These are phyloP conservation scores for Cistogaster globosa DNA, from an alignment of 2,888 invertebrate genomes.

Conservation along the genomic window DNA sequence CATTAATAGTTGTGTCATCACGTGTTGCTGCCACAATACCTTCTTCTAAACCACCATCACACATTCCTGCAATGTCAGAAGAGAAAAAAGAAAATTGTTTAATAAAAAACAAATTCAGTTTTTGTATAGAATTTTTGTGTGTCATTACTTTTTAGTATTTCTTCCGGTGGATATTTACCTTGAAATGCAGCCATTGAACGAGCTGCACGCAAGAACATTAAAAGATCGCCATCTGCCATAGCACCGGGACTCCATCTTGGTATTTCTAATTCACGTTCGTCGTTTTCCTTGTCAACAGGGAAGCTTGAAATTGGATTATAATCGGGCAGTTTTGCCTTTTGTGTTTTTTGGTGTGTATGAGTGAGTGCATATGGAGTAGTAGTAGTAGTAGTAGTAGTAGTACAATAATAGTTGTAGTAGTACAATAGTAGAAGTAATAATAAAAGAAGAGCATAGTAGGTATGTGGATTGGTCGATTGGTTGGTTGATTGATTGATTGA, in stretches of 20 bases:
- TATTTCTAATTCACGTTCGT: slow-evolving; percentile 88
- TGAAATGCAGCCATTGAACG: slow-evolving; percentile 99
- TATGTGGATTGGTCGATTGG: slow-evolving; percentile 54
- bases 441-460: slow-evolving; percentile 51
- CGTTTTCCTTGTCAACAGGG: slow-evolving; percentile 83
- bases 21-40: slow-evolving; percentile 98
- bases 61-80: slow-evolving; percentile 88
- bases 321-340: slow-evolving; percentile 84
- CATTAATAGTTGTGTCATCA: slow-evolving; percentile 98
- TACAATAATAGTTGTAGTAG: slow-evolving; percentile 23
- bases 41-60: slow-evolving; percentile 98
- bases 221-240: slow-evolving; percentile 95
- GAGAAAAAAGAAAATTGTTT: slow-evolving; percentile 50
- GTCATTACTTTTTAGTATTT: slow-evolving; percentile 73
- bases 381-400: slow-evolving; percentile 62
- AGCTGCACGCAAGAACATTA: slow-evolving; percentile 98
- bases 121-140: slow-evolving; percentile 47
- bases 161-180: slow-evolving; percentile 76
- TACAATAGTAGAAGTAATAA: not conserved
- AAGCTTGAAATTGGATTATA: slow-evolving; percentile 84
- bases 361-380: slow-evolving; percentile 68
- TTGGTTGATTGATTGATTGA: slow-evolving; percentile 45
- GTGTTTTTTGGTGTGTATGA: slow-evolving; percentile 65
- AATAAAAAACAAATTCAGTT: slow-evolving; percentile 52
- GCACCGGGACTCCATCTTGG: slow-evolving; percentile 97